Base-by-base conservation (phyloP, 2,888 invertebrate genomes). In the Ichneumoninae sp. region DNA sequence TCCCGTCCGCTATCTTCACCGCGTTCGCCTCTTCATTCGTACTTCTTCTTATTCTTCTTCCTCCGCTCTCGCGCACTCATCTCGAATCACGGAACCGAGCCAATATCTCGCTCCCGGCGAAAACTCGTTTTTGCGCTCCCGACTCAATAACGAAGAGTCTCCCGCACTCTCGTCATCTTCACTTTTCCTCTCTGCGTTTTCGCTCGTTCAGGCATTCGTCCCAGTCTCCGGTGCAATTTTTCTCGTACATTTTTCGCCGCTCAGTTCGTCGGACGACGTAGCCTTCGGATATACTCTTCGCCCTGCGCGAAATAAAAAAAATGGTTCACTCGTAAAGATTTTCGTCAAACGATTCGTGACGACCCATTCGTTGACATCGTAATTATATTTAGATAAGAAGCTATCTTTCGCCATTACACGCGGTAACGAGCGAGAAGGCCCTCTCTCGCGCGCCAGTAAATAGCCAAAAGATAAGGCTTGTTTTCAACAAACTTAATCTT, bases 401-500 rank as follows among this genome's bases (percentile, higher is more conserved):
- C 89, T 91, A 90, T 90, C 90, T 47, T 66, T 50, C 47, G 52
- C 76, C 33, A 36, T 69, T 57, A 71, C 82, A 75, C 44, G 80
- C 60, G 70, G 30, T 75, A 80, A 74, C 71, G 76, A 83, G 69
- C 69, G 82, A 86, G 80, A 86, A 66, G 81, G 81, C 74, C 76
- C 72, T 66, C 69, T 75, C 68, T 26, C 79, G 69, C 80, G 82
- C 81, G 65, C 79, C 85, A 82, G 82, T 80, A 69, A 82, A 84
- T 84, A 82, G 84, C 80, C 83, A 77, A 84, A 83, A 86, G 91
- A 91, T 91, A 91, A 91, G 87, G 85, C 90, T 90, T 91, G 90
- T 91, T 91, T 91, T 90, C 89, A 90, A 91, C 87, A 87, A 90
- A 89, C 84, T 89, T 90, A 88, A 90, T 90, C 89, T 90, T 89